phyloP scores from a whole-genome alignment of 2,797 vertebrate species.

The Sebastes hubbsi region DNA sequence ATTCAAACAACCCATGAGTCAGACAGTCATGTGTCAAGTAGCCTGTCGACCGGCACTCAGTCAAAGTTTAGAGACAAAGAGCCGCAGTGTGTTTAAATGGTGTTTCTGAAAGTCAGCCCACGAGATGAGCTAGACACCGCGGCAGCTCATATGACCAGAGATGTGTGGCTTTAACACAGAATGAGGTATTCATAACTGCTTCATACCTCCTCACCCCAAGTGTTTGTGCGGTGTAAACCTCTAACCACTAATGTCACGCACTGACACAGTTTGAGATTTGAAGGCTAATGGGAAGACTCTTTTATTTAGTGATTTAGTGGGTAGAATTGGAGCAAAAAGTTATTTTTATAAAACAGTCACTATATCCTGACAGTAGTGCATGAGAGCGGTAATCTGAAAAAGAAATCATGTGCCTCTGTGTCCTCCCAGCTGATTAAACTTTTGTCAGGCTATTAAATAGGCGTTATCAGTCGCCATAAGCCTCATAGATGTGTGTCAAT shows the following conservation, averaged over 20 bases:
- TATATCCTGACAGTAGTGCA: no score
- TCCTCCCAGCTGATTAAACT: no score
- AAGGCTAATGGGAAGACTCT: background rate
- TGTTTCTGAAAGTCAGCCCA: constrained; percentile 29
- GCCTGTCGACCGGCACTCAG: background rate
- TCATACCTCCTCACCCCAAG: constrained; percentile 27
- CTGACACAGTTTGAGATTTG: background rate
- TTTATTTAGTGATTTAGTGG: no score
- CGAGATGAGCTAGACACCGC: constrained; percentile 32
- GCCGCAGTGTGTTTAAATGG: constrained; percentile 32
- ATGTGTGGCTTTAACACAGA: constrained; percentile 48
- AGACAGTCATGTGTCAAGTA: background rate
- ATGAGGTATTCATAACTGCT: constrained; percentile 50
- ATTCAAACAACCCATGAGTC: background rate
- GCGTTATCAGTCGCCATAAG: no score
- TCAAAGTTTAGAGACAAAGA: constrained; percentile 43
- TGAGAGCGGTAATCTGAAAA: no score
- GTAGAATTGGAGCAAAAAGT: no score
- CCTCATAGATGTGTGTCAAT: no score
- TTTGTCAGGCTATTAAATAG: no score
- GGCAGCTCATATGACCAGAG: constrained; percentile 60
- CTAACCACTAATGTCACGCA: background rate
- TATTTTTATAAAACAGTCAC: no score
- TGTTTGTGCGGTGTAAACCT: background rate
- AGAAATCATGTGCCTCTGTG: no score